Percentiles rank a stretch among this genome's conserved stretches.
Conservation (phyloP, 2,113 vertebrate species). For the Rhinogobius similis region DNA sequence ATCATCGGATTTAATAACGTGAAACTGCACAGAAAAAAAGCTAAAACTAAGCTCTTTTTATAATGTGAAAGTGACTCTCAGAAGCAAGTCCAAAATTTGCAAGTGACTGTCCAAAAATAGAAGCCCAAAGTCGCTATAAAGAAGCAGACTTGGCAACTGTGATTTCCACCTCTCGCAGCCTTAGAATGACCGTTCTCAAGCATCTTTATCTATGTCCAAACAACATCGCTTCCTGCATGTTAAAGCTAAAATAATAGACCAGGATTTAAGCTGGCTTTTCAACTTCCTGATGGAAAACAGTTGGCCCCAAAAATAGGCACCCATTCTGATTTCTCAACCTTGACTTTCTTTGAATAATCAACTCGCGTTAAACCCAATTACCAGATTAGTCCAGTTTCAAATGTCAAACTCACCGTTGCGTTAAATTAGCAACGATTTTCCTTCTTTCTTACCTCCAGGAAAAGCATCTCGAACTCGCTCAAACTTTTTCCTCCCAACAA, state of each 20-base stretch:
- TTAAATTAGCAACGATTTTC: constrained; percentile 7
- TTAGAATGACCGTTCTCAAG: not conserved
- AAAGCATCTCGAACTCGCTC: constrained; percentile 61
- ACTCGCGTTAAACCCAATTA: not conserved
- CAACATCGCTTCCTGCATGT: not conserved
- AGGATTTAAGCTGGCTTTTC: not conserved
- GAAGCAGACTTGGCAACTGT: too few species aligned
- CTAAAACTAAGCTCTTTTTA: too few species aligned
- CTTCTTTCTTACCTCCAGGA: constrained; percentile 70
- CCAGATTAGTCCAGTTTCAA: not conserved
- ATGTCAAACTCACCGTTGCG: constrained; percentile 1
- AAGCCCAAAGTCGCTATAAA: too few species aligned
- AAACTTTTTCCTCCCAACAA: constrained; percentile 10
- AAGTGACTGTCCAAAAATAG: too few species aligned
- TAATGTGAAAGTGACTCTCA: too few species aligned
- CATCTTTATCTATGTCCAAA: not conserved
- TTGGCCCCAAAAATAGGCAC: not conserved
- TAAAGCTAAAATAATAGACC: constrained; percentile 1
- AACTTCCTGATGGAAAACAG: not conserved
- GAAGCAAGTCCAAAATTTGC: too few species aligned
- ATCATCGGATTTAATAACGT: too few species aligned
- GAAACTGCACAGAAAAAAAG: too few species aligned
- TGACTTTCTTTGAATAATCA: constrained; percentile 1
- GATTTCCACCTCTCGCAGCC: not conserved
- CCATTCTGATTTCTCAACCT: not conserved